A percentile compares a stretch with the other conserved stretches of the same genome.
These are phyloP conservation scores for Odocoileus virginianus DNA, from an alignment of 2,113 vertebrate genomes.

Conservation along the genomic window DNA sequence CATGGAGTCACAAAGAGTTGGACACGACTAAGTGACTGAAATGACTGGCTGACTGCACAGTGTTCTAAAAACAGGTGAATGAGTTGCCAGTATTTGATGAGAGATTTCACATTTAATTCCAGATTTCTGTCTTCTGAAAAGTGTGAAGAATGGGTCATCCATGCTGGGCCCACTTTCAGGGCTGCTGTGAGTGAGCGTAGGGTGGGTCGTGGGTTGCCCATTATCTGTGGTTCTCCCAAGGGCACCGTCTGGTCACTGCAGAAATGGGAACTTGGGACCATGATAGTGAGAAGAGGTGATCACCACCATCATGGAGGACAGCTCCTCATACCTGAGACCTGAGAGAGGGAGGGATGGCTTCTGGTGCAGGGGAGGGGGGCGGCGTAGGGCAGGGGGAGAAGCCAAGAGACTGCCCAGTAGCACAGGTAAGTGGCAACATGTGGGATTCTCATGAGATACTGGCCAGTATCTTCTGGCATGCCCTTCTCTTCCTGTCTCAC, in stretches of 20 bases:
- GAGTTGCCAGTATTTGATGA: not conserved
- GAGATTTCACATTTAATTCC: not conserved
- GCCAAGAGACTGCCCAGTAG: rapidly evolving
- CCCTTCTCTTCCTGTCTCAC: not conserved
- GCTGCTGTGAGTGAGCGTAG: rapidly evolving
- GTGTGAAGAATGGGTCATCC: rapidly evolving
- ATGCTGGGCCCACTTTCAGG: rapidly evolving
- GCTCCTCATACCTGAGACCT: rapidly evolving
- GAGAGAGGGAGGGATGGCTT: rapidly evolving
- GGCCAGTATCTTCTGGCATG: not conserved
- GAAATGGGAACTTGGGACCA: not conserved
- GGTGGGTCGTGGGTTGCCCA: rapidly evolving
- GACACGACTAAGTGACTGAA: not conserved
- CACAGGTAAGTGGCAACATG: rapidly evolving
- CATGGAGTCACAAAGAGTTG: not conserved
- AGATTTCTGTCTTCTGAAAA: not conserved
- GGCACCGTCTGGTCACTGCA: rapidly evolving
- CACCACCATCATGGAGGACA: rapidly evolving
- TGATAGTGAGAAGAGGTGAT: rapidly evolving
- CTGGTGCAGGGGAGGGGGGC: rapidly evolving
- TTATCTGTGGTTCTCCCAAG: rapidly evolving
- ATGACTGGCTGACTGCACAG: not conserved
- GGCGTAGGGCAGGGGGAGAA: not conserved
- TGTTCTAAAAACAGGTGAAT: not conserved
- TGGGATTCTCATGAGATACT: rapidly evolving